These are phyloP conservation scores for Dilophus febrilis DNA, from an alignment of 2,888 invertebrate species.

Conservation along the genomic window DNA sequence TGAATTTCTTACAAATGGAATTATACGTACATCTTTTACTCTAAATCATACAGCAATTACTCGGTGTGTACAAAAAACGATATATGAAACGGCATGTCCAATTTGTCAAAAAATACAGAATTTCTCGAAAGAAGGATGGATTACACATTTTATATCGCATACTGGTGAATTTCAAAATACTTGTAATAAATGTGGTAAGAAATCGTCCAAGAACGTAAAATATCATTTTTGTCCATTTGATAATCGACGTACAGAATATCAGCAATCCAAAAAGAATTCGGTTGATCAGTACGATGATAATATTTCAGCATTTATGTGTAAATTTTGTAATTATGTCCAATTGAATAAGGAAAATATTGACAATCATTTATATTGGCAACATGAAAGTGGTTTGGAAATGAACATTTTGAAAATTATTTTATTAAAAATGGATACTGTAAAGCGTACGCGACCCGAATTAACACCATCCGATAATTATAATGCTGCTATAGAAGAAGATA, in stretches of 20 bases:
- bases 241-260: slow-evolving; percentile 8
- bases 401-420: background rate
- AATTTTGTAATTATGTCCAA: slow-evolving; percentile 57
- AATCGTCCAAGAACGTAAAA: slow-evolving; percentile 4
- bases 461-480: background rate
- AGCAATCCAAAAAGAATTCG: background rate
- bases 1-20: no score
- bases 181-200: slow-evolving; percentile 40
- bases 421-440: no score
- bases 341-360: slow-evolving; percentile 40
- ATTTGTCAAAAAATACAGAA: background rate
- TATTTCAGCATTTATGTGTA: slow-evolving; percentile 43
- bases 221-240: slow-evolving; percentile 9
- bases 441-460: no score
- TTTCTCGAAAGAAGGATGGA: slow-evolving; percentile 15
- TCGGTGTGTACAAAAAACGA: no score
- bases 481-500: background rate
- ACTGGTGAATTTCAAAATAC: slow-evolving; percentile 59
- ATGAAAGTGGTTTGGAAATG: slow-evolving; percentile 12
- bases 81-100: background rate
- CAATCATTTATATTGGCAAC: slow-evolving; percentile 35
- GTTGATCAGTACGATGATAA: slow-evolving; percentile 1
- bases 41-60: no score
- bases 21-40: slow-evolving; percentile 13
- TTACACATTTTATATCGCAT: slow-evolving; percentile 56